Evolutionary conservation across 2,797 vertebrate genomes (phyloP).

Genomic region (Karalla daura): DNA sequence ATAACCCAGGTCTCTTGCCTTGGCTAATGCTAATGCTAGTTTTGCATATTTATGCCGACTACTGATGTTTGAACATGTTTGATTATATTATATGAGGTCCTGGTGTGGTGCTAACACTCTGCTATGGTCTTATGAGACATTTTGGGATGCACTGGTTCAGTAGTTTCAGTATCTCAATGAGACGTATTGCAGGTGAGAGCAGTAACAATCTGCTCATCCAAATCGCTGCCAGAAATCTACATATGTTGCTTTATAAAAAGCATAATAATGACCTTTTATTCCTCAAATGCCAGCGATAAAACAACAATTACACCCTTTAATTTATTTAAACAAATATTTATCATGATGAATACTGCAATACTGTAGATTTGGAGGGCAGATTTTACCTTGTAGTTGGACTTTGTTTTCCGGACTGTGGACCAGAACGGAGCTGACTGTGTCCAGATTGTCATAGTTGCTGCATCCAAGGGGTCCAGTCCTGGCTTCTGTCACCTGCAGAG

Average conservation of each 20-base stretch:
- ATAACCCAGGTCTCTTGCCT: no score
- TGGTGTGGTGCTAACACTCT: no score
- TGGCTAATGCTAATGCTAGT: no score
- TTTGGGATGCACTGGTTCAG: no score
- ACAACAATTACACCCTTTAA: background rate
- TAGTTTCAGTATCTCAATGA: no score
- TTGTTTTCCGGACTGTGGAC: slow-evolving; percentile 99
- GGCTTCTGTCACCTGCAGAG: slow-evolving; percentile 93
- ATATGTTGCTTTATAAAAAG: no score
- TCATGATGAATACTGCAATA: no score
- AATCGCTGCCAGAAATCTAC: background rate
- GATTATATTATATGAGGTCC: no score
- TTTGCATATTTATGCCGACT: no score
- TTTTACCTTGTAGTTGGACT: slow-evolving; percentile 95
- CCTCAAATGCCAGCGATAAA: background rate
- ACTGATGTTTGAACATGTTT: no score
- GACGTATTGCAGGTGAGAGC: background rate
- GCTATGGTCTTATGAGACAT: no score
- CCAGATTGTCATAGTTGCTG: slow-evolving; percentile 99
- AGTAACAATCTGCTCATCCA: background rate
- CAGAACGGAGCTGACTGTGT: slow-evolving; percentile 98
- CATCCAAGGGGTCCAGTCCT: slow-evolving; percentile 96
- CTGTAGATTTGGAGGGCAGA: background rate
- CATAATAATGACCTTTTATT: no score
- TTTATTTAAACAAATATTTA: background rate